Evolutionary conservation across 2,113 vertebrate species (phyloP).

Genomic region (Muntiacus muntjak): DNA sequence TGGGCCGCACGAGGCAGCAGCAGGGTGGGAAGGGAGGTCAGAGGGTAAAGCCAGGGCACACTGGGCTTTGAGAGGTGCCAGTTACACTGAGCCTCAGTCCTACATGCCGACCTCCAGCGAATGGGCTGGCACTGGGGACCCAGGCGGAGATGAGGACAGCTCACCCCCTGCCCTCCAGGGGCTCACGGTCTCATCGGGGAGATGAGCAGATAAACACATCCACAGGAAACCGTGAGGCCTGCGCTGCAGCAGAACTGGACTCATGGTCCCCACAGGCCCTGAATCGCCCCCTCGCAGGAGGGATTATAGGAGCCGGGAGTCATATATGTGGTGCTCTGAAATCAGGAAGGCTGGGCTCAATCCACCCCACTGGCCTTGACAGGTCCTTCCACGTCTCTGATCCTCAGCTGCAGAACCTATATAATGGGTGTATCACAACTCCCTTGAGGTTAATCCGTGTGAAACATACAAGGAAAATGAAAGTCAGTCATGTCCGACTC

Average conservation of each 20-base stretch:
- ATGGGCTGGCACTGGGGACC: not conserved
- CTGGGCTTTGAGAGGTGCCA: rapidly evolving
- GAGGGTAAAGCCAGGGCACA: rapidly evolving
- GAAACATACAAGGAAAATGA: not conserved
- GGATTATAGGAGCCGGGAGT: not conserved
- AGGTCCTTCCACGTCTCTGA: not conserved
- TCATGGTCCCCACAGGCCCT: rapidly evolving
- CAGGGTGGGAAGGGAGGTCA: not conserved
- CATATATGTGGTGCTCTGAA: not conserved
- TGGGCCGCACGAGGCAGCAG: rapidly evolving
- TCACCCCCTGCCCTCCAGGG: not conserved
- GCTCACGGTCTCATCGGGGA: rapidly evolving
- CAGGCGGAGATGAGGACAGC: not conserved
- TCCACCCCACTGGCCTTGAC: not conserved
- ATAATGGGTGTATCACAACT: not conserved
- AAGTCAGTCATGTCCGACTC: not conserved
- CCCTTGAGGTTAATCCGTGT: not conserved
- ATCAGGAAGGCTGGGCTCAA: not conserved
- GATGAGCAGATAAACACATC: not conserved
- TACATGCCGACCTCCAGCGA: not conserved
- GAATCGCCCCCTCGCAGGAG: rapidly evolving
- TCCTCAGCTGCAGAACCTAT: not conserved
- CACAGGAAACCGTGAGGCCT: not conserved
- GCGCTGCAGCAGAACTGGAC: not conserved
- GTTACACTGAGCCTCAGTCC: not conserved